These are phyloP conservation scores for Apaloderma vittatum DNA, from an alignment of 2,113 vertebrate species.

Conservation along the genomic window DNA sequence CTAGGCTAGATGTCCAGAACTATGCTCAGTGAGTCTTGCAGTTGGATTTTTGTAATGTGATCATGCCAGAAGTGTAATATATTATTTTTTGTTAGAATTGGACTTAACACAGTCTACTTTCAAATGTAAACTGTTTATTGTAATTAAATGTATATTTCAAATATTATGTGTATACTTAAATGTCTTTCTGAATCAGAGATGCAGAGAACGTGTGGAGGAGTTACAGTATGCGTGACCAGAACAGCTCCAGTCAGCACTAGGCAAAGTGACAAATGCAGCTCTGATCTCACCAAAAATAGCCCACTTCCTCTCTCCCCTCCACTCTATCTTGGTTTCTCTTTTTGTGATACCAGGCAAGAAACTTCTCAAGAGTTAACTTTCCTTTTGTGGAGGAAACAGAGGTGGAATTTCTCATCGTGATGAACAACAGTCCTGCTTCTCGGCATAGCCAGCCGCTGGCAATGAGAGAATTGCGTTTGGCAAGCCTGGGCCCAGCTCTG, in stretches of 20 bases:
- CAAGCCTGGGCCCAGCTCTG: not conserved
- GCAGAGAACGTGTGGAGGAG: not conserved
- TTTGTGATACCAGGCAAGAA: not conserved
- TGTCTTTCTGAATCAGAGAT: not conserved
- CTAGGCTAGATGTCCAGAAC: not conserved
- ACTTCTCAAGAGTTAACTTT: not conserved
- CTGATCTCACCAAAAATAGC: not conserved
- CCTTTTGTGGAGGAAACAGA: not conserved
- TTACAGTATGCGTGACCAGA: fast-evolving
- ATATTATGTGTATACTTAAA: not conserved
- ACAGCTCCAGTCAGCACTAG: not conserved
- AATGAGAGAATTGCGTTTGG: not conserved
- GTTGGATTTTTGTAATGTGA: not conserved
- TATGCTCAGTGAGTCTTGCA: not conserved
- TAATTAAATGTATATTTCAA: not conserved
- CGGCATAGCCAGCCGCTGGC: not conserved
- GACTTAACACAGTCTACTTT: not conserved
- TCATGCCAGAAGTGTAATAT: not conserved
- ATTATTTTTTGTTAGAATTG: not conserved
- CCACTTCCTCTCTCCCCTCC: not conserved
- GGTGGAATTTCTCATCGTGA: not conserved
- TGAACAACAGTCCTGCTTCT: not conserved
- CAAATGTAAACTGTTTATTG: not conserved
- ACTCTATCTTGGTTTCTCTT: not conserved
- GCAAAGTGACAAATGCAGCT: not conserved